phyloP scores from a whole-genome alignment of 2,113 vertebrate species.

The Prunella himalayana region DNA sequence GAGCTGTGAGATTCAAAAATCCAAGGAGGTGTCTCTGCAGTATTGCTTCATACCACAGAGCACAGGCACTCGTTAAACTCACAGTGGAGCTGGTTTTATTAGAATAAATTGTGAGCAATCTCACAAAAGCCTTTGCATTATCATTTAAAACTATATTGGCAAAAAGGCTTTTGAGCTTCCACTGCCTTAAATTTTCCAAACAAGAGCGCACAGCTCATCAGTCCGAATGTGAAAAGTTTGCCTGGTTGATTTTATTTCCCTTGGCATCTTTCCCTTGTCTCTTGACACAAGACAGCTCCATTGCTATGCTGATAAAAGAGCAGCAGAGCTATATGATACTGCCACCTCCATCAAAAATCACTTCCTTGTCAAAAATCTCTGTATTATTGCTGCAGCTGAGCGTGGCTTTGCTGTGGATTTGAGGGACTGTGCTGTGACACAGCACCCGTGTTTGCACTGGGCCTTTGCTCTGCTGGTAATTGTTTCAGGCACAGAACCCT shows the following conservation, averaged over 20 bases:
- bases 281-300: conserved; percentile 5
- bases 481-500: neutral
- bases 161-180: conserved; percentile 4
- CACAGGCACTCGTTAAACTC: neutral
- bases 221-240: neutral
- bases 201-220: neutral
- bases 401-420: neutral
- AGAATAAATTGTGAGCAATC: neutral
- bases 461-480: neutral
- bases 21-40: neutral
- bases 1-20: neutral
- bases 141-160: neutral
- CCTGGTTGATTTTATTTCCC: conserved; percentile 46
- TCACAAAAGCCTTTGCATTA: conserved; percentile 11
- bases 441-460: neutral
- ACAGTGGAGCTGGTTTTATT: neutral
- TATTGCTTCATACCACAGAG: neutral
- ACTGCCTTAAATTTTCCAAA: conserved; percentile 22
- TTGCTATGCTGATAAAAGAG: conserved; percentile 13
- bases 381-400: neutral
- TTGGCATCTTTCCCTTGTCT: conserved; percentile 2
- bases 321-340: neutral
- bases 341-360: conserved; percentile 14
- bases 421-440: neutral
- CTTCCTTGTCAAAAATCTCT: conserved; percentile 15